Percentiles rank a stretch among this genome's conserved stretches.
phyloP scores from a whole-genome alignment of 2,113 vertebrate species.

The Guaruba guarouba region DNA sequence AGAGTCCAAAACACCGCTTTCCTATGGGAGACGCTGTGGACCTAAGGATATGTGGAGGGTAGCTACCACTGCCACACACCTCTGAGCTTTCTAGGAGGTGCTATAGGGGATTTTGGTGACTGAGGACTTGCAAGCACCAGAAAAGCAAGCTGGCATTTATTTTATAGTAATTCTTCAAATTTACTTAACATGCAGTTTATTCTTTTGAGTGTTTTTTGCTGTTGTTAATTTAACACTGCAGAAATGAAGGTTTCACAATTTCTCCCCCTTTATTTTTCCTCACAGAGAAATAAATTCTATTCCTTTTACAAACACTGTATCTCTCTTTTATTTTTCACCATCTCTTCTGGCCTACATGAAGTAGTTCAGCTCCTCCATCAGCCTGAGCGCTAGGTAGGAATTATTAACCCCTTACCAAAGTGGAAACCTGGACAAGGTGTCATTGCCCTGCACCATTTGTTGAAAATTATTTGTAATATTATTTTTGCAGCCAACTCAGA shows the following conservation, averaged over 20 bases:
- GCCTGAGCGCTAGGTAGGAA: not conserved
- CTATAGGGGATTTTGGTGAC: not conserved
- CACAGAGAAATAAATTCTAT: not conserved
- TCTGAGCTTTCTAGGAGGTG: not conserved
- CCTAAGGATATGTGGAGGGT: not conserved
- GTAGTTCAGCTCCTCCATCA: not conserved
- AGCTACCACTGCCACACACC: not conserved
- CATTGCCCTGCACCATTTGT: not conserved
- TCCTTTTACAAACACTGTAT: not conserved
- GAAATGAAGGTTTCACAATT: not conserved
- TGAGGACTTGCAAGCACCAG: not conserved
- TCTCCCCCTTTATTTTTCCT: not conserved
- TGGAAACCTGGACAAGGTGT: not conserved
- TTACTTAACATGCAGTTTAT: conserved; percentile 40
- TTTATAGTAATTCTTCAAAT: conserved; percentile 3
- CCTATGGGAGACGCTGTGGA: rapidly evolving
- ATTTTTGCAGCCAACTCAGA: not conserved
- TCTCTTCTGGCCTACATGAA: not conserved
- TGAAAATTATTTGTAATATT: not conserved
- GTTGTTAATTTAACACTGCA: conserved; percentile 6
- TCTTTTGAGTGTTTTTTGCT: conserved; percentile 19
- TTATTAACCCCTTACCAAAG: not conserved
- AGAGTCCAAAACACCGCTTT: not conserved
- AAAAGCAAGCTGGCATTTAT: conserved; percentile 17
- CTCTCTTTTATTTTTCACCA: not conserved